Percentiles rank a stretch among this genome's conserved stretches.
Conservation (phyloP, 1,140 invertebrate species). For the Orchesella cincta region DNA sequence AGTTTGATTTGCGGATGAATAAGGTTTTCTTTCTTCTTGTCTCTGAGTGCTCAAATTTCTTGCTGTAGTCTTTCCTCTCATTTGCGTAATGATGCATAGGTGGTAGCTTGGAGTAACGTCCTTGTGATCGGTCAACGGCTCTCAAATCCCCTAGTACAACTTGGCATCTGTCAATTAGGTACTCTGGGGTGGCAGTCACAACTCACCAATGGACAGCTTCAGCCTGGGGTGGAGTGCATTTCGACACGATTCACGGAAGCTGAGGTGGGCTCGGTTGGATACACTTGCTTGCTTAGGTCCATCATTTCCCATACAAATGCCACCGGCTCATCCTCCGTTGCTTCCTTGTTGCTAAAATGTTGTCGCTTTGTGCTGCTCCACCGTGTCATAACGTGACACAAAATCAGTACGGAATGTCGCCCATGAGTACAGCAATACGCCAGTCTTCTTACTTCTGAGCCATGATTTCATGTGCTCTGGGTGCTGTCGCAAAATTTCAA, state of each 20-base stretch:
- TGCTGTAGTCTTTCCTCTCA: neutral
- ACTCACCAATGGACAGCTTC: too few species aligned
- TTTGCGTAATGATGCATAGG: neutral
- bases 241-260: neutral
- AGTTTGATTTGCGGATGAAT: too few species aligned
- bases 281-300: slow-evolving; percentile 28
- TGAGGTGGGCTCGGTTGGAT: slow-evolving; percentile 3
- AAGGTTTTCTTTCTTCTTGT: too few species aligned
- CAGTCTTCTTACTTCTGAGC: neutral
- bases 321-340: slow-evolving; percentile 30
- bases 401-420: slow-evolving; percentile 23
- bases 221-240: neutral
- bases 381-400: slow-evolving; percentile 20
- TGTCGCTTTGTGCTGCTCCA: neutral
- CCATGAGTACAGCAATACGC: slow-evolving; percentile 10
- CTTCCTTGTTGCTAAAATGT: neutral
- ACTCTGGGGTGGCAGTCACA: too few species aligned
- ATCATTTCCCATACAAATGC: slow-evolving; percentile 39
- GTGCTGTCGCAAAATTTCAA: neutral
- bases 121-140: too few species aligned
- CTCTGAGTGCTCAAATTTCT: neutral
- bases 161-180: too few species aligned
- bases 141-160: too few species aligned
- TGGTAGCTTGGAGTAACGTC: neutral
- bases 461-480: neutral